Evolutionary conservation across 2,797 vertebrate species (phyloP), one percentile per base, ranked within the genome.

Genomic region (Phrynocephalus forsythii): DNA sequence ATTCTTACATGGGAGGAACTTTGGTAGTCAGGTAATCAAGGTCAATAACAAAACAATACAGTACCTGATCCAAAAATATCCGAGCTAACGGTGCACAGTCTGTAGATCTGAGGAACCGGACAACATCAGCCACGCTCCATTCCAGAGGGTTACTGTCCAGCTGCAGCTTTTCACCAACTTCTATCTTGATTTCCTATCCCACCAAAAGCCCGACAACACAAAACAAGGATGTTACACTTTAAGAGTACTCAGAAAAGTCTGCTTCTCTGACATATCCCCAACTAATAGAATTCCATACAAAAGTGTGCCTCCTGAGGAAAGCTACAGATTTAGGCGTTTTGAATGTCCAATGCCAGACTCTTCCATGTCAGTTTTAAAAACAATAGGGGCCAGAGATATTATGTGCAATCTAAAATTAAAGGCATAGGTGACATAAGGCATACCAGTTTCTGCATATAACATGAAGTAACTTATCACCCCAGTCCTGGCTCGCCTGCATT

Each of bases 1-100:
- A 71, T n/a, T 24, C 15, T 67, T 87, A 1, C 28, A 63, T 15
- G 18, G 79, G 85, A 88, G 86, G 73, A 72, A 56, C 56, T 89
- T 8, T 18, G 66, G 13, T 68, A 56, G 7, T 85, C 69, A 15
- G 22, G 72, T 79, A 85, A 26, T 9, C 67, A 24, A 75, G n/a
- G 18, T 1, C 11, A 83, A 86, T 68, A 82, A 88, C 15, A 26
- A 90, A 93, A 79, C 63, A 52, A 86, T 77, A 10, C 28, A 81
- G n/a, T 97, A 99, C 99, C 98, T 99, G 99, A 96, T 99, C 99
- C 94, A 98, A 96, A 96, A 99, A 99, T 94, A 99, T 99, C 92
- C 98, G 97, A 0, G 99, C 98, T 88, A 99, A 95, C 0, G 98
- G 98, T 67, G 98, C 98, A 92, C 99, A 99, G 97, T 99, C 99